Conservation (phyloP, 2,888 invertebrate genomes). For the Rhogogaster chlorosoma region DNA sequence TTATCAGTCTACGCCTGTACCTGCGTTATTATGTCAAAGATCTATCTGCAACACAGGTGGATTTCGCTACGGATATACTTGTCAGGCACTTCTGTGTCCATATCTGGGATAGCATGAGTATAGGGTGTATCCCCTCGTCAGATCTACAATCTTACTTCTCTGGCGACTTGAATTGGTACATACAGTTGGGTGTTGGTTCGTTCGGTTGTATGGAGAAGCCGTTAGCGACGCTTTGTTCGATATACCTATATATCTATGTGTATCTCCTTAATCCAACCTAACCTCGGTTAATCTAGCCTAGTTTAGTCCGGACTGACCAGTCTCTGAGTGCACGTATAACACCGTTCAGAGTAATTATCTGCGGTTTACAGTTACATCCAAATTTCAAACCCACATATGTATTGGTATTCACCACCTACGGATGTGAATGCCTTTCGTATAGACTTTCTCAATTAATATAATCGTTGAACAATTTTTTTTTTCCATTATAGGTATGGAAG, state of each 20-base stretch:
- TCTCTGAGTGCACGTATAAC: not conserved
- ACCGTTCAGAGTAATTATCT: slow-evolving; percentile 35
- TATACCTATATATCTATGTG: not conserved
- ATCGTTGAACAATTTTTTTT: not conserved
- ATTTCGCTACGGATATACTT: not conserved
- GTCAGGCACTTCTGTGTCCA: not conserved
- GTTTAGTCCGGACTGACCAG: slow-evolving; percentile 46
- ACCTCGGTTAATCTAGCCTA: slow-evolving; percentile 47
- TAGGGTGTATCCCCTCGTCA: not conserved
- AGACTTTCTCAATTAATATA: not conserved
- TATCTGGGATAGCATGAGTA: not conserved
- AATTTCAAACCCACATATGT: slow-evolving; percentile 1
- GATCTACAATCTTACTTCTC: not conserved
- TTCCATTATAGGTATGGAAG: not conserved
- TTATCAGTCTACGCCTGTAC: not conserved
- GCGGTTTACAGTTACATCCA: slow-evolving; percentile 46
- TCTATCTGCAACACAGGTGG: not conserved
- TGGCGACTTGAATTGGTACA: not conserved
- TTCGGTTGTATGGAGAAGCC: slow-evolving; percentile 44
- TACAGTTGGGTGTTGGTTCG: slow-evolving; percentile 21
- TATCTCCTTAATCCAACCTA: slow-evolving; percentile 25
- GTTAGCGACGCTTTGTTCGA: slow-evolving; percentile 48
- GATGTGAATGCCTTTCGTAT: not conserved
- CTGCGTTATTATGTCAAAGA: not conserved
- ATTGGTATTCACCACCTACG: not conserved